Evolutionary conservation across 2,797 vertebrate species (phyloP), one percentile per base, ranked within the genome.

Genomic region (Rhynchonycteris naso): DNA sequence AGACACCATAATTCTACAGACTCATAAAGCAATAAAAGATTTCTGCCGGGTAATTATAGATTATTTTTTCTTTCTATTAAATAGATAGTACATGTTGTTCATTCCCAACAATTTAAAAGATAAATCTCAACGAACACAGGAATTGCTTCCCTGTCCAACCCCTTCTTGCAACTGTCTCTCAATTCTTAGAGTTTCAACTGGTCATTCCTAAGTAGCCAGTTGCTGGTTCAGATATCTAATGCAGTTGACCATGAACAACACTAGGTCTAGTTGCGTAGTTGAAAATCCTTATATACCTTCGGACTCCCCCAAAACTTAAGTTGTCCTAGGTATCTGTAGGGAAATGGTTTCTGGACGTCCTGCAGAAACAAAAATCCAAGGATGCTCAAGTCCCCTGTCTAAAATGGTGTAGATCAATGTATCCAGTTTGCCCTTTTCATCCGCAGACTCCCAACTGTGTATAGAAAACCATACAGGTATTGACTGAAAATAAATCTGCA

Each of bases 1-100:
- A 94, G 63, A 90, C 19, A 93, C 52, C 26, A 61, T 84, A 86
- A 90, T 93, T 96, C 93, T 84, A 74, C 93, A 76, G 71, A 66
- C 78, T 91, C 66, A 56, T 95, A 13, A 94, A 85, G 56, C 47
- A 90, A 79, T 74, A 71, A 95, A 95, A 78, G 21, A 68, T 92
- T 93, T 88, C 65, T 59, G 7, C 28, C 65, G 13, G 68, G 63
- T 81, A 85, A 16, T 91, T 78, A 83, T 85, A 88, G 3, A 14
- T 30, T 72, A 33, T 6, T 72, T 95, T 82, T 96, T 30, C 81
- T 84, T 90, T 88, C 75, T 68, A 59, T 87, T 86, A 59, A 96
- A 88, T 56, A 88, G 63, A 66, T 63, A 78, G 58, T 10, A 13
- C 56, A 26, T 63, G 5, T 21, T 90, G 14, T 38, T 93, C 90